Evolutionary conservation across 2,113 vertebrate species (phyloP).

Genomic region (Columba janthina): DNA sequence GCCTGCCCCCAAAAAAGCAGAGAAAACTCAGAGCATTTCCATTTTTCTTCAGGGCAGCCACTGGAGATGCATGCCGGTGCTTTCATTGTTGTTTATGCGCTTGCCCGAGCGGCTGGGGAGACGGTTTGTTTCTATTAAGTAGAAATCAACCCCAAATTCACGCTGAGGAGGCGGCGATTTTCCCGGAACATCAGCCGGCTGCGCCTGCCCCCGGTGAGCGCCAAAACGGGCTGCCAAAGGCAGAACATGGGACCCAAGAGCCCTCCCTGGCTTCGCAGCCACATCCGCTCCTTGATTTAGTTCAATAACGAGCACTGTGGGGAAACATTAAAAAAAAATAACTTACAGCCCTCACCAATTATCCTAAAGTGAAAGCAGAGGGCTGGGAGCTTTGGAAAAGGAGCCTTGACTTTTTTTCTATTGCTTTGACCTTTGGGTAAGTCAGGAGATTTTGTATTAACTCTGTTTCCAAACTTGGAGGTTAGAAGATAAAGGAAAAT

Average conservation of each 20-base stretch:
- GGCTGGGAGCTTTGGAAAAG: background rate
- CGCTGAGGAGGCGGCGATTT: background rate
- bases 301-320: background rate
- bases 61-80: background rate
- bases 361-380: constrained; percentile 28
- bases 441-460: background rate
- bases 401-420: background rate
- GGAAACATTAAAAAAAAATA: background rate
- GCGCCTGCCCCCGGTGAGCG: background rate
- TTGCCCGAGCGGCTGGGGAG: background rate
- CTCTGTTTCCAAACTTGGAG: background rate
- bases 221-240: background rate
- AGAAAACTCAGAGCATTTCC: background rate
- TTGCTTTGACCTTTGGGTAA: constrained; percentile 21
- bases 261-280: background rate
- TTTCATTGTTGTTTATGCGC: background rate
- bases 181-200: background rate
- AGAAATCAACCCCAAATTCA: background rate
- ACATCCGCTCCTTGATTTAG: background rate
- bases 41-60: background rate
- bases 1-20: background rate
- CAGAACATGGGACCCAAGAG: constrained; percentile 32
- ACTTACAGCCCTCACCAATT: background rate
- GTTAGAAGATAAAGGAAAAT: background rate
- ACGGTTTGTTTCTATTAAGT: background rate